Conservation (phyloP, 2,797 vertebrate species). For the Acanthopagrus latus region DNA sequence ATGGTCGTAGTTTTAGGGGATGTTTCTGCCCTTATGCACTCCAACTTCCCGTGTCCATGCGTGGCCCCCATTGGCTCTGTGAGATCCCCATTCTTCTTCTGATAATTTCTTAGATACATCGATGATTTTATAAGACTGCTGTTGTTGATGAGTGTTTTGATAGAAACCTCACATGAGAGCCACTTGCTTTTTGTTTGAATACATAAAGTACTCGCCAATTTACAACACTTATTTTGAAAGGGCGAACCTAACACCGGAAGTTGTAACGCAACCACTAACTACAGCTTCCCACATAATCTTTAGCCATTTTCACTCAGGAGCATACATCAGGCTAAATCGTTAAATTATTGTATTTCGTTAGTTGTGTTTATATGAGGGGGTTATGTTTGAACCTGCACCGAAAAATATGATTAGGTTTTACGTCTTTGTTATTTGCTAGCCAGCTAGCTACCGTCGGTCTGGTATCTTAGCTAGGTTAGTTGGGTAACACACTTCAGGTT, state of each 20-base stretch:
- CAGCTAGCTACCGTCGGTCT: neutral
- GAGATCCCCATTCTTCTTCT: neutral
- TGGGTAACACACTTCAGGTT: neutral
- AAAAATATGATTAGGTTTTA: neutral
- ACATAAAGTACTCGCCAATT: neutral
- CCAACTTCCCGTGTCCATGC: too few species aligned
- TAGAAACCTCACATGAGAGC: neutral
- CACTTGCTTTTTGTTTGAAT: neutral
- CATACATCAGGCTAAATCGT: neutral
- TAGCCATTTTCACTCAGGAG: conserved; percentile 17
- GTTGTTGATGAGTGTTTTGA: too few species aligned
- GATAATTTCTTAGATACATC: neutral
- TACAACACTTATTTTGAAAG: conserved; percentile 43
- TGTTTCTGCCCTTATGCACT: too few species aligned
- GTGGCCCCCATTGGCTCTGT: too few species aligned
- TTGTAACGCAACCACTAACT: fast-evolving
- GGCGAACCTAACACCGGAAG: conserved; percentile 18
- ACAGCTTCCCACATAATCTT: neutral
- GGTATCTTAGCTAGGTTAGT: conserved; percentile 5
- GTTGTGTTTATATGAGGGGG: fast-evolving
- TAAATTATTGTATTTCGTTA: too few species aligned
- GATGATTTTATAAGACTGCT: neutral
- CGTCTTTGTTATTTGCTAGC: neutral
- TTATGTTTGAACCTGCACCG: neutral
- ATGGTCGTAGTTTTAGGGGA: too few species aligned